A percentile compares a stretch with the other conserved stretches of the same genome.
Evolutionary conservation across 2,113 vertebrate genomes (phyloP).

Genomic region (Nothocercus julius): DNA sequence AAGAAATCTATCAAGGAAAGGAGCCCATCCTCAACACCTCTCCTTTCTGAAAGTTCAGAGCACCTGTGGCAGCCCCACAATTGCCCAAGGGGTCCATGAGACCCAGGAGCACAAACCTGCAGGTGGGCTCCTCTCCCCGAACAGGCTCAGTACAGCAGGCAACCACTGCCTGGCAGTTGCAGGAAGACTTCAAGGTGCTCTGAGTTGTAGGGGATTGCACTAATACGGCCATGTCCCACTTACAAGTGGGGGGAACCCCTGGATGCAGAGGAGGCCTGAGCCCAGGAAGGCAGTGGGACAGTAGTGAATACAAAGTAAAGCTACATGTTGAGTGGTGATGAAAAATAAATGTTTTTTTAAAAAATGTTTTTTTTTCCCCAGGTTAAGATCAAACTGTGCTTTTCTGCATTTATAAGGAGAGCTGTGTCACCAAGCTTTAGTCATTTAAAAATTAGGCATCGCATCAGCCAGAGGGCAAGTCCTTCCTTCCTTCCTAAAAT

Average conservation of each 20-base stretch:
- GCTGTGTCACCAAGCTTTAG: slow-evolving; percentile 42
- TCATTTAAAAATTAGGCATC: slow-evolving; percentile 18
- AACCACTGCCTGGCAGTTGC: background rate
- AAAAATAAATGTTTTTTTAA: background rate
- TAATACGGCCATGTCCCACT: background rate
- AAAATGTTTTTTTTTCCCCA: too few species aligned
- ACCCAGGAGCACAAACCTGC: background rate
- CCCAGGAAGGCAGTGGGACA: background rate
- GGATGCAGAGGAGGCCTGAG: background rate
- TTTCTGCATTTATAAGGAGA: slow-evolving; percentile 20
- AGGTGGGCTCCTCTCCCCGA: background rate
- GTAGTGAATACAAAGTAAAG: background rate
- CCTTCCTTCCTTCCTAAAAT: slow-evolving; percentile 27
- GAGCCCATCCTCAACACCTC: background rate
- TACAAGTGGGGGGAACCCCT: background rate
- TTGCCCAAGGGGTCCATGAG: background rate
- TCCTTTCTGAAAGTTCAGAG: background rate
- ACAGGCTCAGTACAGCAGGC: rapidly evolving
- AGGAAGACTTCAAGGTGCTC: background rate
- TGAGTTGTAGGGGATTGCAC: background rate
- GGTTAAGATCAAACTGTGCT: background rate
- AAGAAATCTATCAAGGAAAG: background rate
- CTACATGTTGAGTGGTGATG: background rate
- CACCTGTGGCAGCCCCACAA: background rate
- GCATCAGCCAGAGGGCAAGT: slow-evolving; percentile 22